Conservation (phyloP, 2,888 invertebrate genomes). For the Chalcosyrphus nemorum region DNA sequence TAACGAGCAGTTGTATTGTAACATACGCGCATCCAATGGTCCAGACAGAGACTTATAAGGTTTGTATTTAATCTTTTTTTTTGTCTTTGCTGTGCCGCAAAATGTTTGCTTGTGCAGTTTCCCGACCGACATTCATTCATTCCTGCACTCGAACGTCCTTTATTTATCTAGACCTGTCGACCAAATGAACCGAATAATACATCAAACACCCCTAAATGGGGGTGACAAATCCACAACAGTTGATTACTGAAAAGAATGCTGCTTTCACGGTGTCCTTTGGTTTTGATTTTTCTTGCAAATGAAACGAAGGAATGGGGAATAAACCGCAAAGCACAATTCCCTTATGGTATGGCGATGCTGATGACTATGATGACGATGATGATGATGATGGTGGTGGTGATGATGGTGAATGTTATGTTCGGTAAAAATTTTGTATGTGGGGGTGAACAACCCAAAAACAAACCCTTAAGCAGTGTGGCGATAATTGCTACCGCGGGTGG, state of each 20-base stretch:
- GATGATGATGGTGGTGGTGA: constrained; percentile 43
- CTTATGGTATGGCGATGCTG: constrained; percentile 35
- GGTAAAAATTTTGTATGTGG: constrained; percentile 29
- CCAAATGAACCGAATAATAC: constrained; percentile 83
- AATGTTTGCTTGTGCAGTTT: neutral
- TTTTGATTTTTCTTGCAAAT: constrained; percentile 62
- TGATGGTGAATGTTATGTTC: constrained; percentile 42
- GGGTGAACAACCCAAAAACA: constrained; percentile 67
- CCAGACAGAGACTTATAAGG: constrained; percentile 54
- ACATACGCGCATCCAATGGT: constrained; percentile 35
- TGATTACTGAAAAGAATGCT: constrained; percentile 80
- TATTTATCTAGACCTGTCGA: constrained; percentile 82
- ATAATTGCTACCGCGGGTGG: constrained; percentile 72
- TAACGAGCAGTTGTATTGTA: constrained; percentile 27
- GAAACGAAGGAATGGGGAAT: constrained; percentile 11
- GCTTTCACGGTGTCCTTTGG: constrained; percentile 65
- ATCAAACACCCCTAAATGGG: constrained; percentile 82
- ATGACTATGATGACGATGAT: constrained; percentile 32
- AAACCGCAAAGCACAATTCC: constrained; percentile 64
- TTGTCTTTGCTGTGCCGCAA: neutral
- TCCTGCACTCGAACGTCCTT: constrained; percentile 74
- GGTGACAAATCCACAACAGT: constrained; percentile 82
- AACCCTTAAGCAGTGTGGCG: constrained; percentile 69
- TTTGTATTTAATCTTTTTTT: constrained; percentile 57
- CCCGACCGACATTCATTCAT: constrained; percentile 59